A percentile compares a stretch with the other conserved stretches of the same genome.
phyloP scores from a whole-genome alignment of 2,888 invertebrate species.

The Drosophila limbata region DNA sequence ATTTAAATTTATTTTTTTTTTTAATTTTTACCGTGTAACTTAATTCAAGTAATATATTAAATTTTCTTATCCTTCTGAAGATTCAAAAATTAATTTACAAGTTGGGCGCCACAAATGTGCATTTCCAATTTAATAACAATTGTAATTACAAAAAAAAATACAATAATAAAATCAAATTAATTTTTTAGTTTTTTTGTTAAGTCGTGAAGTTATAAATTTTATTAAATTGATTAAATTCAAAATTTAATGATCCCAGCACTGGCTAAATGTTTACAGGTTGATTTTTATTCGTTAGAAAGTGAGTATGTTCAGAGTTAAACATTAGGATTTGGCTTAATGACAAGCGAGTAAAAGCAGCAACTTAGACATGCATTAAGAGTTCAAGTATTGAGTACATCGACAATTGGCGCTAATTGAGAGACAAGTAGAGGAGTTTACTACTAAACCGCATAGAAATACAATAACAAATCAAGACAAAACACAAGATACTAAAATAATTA shows the following conservation, averaged over 20 bases:
- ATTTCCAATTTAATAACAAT: no score
- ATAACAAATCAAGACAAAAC: constrained; percentile 56
- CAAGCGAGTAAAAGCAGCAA: constrained; percentile 51
- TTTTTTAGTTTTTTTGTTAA: constrained; percentile 2
- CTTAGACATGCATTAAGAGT: constrained; percentile 65
- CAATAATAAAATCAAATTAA: no score
- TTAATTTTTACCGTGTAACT: background rate
- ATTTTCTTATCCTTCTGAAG: background rate
- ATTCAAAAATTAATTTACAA: background rate
- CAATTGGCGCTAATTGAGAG: constrained; percentile 40
- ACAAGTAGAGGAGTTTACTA: constrained; percentile 77
- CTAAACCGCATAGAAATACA: constrained; percentile 57
- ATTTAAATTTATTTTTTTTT: no score
- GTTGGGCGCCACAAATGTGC: constrained; percentile 1
- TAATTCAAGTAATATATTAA: background rate
- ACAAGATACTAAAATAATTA: constrained; percentile 48
- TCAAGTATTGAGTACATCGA: constrained; percentile 42
- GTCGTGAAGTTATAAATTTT: background rate
- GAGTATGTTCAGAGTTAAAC: constrained; percentile 47
- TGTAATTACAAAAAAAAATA: no score
- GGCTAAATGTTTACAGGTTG: constrained; percentile 4
- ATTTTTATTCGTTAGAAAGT: constrained; percentile 44
- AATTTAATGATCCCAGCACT: constrained; percentile 19
- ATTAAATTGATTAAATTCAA: constrained; percentile 25
- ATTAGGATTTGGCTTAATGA: constrained; percentile 42